Evolutionary conservation across 2,797 vertebrate species (phyloP).

Genomic region (Sarcoramphus papa): DNA sequence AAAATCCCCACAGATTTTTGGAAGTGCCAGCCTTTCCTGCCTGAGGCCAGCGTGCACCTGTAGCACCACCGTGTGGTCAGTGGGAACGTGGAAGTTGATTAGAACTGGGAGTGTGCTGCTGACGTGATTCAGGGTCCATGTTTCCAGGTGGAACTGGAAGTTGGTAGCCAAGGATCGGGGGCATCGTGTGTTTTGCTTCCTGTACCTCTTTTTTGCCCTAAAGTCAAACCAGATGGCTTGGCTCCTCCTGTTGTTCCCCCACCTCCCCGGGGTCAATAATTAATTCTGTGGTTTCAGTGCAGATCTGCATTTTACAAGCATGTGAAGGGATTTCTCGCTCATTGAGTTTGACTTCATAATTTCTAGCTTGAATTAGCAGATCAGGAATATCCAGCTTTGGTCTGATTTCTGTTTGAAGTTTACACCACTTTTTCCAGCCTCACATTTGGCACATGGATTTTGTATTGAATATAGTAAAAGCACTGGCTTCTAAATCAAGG

Average conservation of each 20-base stretch:
- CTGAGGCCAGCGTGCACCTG: neutral
- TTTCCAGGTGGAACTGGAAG: neutral
- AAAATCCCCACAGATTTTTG: neutral
- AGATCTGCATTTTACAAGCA: neutral
- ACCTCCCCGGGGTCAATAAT: neutral
- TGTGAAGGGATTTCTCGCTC: neutral
- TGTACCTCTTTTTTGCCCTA: neutral
- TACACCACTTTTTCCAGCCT: neutral
- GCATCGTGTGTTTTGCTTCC: neutral
- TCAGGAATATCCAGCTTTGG: neutral
- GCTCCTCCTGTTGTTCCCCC: neutral
- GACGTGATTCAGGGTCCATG: neutral
- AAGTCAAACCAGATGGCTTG: neutral
- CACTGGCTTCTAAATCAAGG: neutral
- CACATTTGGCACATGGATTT: neutral
- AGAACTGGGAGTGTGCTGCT: neutral
- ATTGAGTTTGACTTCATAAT: neutral
- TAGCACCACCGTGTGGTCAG: conserved; percentile 53
- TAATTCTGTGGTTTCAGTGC: neutral
- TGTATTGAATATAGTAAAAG: neutral
- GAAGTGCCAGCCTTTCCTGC: neutral
- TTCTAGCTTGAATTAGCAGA: neutral
- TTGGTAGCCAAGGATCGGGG: neutral
- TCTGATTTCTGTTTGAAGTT: neutral
- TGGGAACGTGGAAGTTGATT: neutral